phyloP scores from a whole-genome alignment of 2,113 vertebrate species.

The Mormyrus lacerda region DNA sequence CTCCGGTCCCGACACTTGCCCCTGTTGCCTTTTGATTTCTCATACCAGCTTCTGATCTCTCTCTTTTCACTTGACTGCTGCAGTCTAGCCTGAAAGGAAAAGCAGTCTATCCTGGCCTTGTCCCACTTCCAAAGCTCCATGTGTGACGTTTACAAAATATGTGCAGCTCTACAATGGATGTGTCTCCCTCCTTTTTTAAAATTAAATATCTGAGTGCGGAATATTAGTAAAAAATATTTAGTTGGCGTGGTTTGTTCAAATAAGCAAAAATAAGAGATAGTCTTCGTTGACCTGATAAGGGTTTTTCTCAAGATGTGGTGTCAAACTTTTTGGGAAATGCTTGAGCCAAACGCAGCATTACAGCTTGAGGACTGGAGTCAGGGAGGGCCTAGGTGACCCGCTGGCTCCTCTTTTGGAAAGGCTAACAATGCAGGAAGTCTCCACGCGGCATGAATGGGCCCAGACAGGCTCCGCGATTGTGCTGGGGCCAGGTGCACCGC shows the following conservation, averaged over 20 bases:
- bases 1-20: not conserved
- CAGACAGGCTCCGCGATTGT: slow-evolving; percentile 6
- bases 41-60: not conserved
- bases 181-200: not conserved
- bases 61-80: not conserved
- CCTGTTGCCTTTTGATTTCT: not conserved
- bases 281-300: slow-evolving; percentile 3
- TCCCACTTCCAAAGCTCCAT: not conserved
- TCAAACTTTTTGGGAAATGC: not conserved
- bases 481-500: not conserved
- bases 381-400: not conserved
- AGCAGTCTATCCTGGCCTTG: not conserved
- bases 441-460: not conserved
- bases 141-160: not conserved
- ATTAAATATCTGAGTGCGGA: not conserved
- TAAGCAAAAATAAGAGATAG: not conserved
- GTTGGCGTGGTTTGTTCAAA: not conserved
- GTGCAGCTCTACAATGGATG: not conserved
- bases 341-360: not conserved
- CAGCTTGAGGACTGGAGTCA: not conserved
- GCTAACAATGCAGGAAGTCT: slow-evolving; percentile 4
- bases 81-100: not conserved
- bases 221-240: not conserved
- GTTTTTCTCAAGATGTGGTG: not conserved
- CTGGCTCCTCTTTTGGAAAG: not conserved